A percentile compares a stretch with the other conserved stretches of the same genome.
Conservation (phyloP, 2,888 invertebrate genomes). For the Herminia tarsipennalis region DNA sequence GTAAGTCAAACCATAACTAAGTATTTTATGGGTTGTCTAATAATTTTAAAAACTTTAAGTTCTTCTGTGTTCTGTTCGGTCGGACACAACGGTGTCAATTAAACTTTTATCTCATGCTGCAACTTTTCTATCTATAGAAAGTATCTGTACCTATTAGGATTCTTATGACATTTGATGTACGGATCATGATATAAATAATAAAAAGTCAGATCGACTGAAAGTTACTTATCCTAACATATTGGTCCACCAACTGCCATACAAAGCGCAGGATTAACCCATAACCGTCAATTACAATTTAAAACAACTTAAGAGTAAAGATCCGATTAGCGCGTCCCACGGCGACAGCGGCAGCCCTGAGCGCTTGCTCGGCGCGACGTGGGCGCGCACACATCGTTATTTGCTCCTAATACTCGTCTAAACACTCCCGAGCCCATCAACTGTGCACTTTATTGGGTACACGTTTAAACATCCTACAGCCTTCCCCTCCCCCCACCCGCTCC, state of each 20-base stretch:
- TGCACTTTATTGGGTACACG: constrained; percentile 42
- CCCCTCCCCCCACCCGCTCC: constrained; percentile 1
- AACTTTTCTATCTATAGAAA: too few species aligned
- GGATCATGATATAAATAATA: too few species aligned
- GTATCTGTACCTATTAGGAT: too few species aligned
- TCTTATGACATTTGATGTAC: too few species aligned
- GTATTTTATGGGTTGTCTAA: too few species aligned
- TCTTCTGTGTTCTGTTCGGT: too few species aligned
- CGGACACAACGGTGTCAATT: too few species aligned
- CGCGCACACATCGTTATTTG: constrained; percentile 36
- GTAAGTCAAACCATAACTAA: too few species aligned
- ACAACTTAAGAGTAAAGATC: neutral
- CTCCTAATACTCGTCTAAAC: constrained; percentile 43
- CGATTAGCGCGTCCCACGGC: neutral
- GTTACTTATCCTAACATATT: neutral
- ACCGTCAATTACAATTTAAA: neutral
- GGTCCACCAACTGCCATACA: neutral
- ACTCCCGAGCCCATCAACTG: constrained; percentile 36
- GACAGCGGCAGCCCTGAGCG: constrained; percentile 22
- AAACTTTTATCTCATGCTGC: too few species aligned
- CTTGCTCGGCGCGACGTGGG: constrained; percentile 33
- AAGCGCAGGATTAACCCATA: neutral
- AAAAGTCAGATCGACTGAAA: too few species aligned
- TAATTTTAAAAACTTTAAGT: too few species aligned
- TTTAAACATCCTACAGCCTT: constrained; percentile 12